Evolutionary conservation across 2,797 vertebrate species (phyloP).

Genomic region (Bothrops alternatus): DNA sequence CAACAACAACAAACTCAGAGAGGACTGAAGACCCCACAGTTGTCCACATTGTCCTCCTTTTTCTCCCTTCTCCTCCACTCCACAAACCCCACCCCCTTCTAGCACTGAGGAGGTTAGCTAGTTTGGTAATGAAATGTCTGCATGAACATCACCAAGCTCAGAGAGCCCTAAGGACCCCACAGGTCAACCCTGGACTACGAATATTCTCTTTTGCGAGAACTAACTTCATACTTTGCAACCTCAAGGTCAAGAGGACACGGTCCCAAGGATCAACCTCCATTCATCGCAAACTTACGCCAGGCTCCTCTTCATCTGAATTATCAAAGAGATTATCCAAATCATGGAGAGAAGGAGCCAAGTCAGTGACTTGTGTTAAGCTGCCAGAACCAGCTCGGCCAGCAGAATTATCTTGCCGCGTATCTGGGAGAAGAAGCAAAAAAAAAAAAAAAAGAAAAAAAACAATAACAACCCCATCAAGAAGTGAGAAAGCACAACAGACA

Average conservation of each 20-base stretch:
- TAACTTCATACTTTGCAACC: not conserved
- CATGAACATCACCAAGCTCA: too few species aligned
- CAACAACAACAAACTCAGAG: too few species aligned
- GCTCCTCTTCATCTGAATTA: conserved; percentile 93
- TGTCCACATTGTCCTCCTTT: too few species aligned
- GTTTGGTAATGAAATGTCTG: too few species aligned
- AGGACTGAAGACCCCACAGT: too few species aligned
- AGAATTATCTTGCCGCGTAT: conserved; percentile 82
- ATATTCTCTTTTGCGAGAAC: not conserved
- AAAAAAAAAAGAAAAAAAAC: not conserved
- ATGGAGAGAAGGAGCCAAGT: conserved; percentile 91
- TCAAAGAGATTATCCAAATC: conserved; percentile 98
- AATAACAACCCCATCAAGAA: too few species aligned
- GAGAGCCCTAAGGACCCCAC: too few species aligned
- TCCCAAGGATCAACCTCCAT: not conserved
- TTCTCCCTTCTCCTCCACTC: too few species aligned
- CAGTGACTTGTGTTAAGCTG: conserved; percentile 93
- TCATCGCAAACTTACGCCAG: conserved; percentile 79
- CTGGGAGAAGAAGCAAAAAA: conserved; percentile 49
- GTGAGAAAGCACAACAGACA: not conserved
- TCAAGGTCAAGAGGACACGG: not conserved
- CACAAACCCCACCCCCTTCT: too few species aligned
- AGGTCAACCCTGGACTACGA: too few species aligned
- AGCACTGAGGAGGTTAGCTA: too few species aligned
- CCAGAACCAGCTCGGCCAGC: conserved; percentile 81